These are phyloP conservation scores for Oophaga pumilio DNA, from an alignment of 2,113 vertebrate genomes.

Conservation along the genomic window DNA sequence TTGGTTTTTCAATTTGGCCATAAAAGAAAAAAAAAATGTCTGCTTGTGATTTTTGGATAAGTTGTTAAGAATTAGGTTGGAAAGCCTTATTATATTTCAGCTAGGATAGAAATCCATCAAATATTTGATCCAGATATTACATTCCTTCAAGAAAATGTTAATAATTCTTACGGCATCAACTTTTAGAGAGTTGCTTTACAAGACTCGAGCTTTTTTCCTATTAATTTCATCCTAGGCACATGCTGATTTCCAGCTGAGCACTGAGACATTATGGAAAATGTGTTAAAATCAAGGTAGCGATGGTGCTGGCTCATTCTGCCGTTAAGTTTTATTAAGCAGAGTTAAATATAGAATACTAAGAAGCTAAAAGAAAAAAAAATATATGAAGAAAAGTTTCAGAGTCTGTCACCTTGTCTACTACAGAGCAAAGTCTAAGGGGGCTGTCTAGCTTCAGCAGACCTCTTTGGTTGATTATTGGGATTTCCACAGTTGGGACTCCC, in stretches of 20 bases:
- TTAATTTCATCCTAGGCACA: background rate
- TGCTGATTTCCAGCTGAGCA: background rate
- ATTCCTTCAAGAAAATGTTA: background rate
- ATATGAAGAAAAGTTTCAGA: background rate
- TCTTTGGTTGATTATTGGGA: background rate
- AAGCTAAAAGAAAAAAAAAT: background rate
- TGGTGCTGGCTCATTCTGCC: background rate
- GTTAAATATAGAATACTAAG: conserved; percentile 3
- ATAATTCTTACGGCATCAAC: background rate
- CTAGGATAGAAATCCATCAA: too few species aligned
- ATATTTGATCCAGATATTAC: background rate
- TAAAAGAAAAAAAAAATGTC: too few species aligned
- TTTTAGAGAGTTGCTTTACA: background rate
- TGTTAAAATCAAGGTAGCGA: background rate
- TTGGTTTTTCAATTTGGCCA: too few species aligned
- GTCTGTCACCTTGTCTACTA: background rate
- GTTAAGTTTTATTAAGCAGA: conserved; percentile 5
- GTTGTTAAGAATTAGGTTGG: too few species aligned
- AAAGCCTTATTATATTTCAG: too few species aligned
- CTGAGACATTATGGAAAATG: background rate
- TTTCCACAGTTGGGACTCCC: too few species aligned
- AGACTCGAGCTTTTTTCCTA: background rate
- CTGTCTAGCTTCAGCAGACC: background rate
- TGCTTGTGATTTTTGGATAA: too few species aligned
- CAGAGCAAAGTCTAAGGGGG: background rate